phyloP scores from a whole-genome alignment of 1,140 invertebrate genomes.

The Drosophila nigromelanica region DNA sequence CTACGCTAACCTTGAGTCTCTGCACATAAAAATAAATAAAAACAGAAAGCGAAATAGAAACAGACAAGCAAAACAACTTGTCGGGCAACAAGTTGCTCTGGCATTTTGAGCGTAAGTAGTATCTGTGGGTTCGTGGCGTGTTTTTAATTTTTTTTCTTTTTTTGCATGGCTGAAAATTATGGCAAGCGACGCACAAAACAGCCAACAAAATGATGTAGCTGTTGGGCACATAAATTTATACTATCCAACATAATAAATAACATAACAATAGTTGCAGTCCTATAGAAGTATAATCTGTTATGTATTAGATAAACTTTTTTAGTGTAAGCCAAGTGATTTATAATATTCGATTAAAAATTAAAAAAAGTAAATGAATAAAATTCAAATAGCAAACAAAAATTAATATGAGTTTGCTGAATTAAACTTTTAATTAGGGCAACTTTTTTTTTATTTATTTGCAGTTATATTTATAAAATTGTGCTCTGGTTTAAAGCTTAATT shows the following conservation, averaged over 20 bases:
- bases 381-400: no score
- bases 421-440: no score
- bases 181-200: slow-evolving; percentile 38
- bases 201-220: slow-evolving; percentile 47
- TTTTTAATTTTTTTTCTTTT: slow-evolving; percentile 4
- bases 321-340: no score
- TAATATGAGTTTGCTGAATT: no score
- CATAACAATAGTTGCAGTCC: background rate
- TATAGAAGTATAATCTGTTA: slow-evolving; percentile 10
- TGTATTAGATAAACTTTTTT: background rate
- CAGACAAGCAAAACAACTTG: slow-evolving; percentile 17
- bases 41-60: background rate
- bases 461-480: no score
- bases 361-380: no score
- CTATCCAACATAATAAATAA: slow-evolving; percentile 44
- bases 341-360: no score
- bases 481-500: background rate
- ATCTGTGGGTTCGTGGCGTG: slow-evolving; percentile 18
- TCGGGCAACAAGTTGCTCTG: slow-evolving; percentile 65
- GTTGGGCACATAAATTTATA: slow-evolving; percentile 33
- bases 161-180: slow-evolving; percentile 52
- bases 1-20: slow-evolving; percentile 58
- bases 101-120: background rate
- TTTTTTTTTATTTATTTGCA: no score
- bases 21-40: slow-evolving; percentile 28